Base-by-base conservation (phyloP, 1,140 invertebrate genomes). In the Lanistes nyassanus region DNA sequence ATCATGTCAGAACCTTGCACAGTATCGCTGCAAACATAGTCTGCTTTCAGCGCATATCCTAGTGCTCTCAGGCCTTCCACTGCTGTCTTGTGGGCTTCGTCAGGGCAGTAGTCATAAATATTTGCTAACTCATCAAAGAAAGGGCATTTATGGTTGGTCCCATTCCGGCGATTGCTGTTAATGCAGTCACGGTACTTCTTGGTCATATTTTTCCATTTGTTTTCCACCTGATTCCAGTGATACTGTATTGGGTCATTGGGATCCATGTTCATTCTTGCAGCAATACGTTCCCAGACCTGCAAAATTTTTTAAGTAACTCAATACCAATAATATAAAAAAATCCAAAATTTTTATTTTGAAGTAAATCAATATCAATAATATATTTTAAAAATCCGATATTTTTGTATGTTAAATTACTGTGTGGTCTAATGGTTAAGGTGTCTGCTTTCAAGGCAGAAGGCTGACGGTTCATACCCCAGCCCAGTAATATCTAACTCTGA, bases 201-300 rank as follows among this genome's bases (percentile, higher is more conserved):
- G 19, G 75, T 79, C 19, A 79, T 65, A 37, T 76, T 75, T 62
- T 79, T 81, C 80, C 78, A 81, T 53, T 81, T 81, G 55, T 79
- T 79, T 39, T 81, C 80, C 39, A 74, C 76, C 16, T 77, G 76
- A 55, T 60, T 67, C 71, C 71, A 77, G 6, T 65, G 34, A 47
- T 74, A 77, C 13, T 60, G 26, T 21, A 42, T 39, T 7, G 31
- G 9, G 51, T 55, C 53, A 23, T 11, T 31, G 9, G 29, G 23
- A 42, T 53, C 34, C 42, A 69, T 47, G 23, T 58, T 64, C 55
- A 77, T 26, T 64, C 47, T 67, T 19, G 53, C n/a, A 6, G 76
- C 70, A 31, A 77, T 73, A 64, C 68, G 65, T 39, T 77, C 76
- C 76, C 76, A 77, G 31, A 72, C 70, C 70, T 72, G 56, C 0